phyloP scores from a whole-genome alignment of 1,140 invertebrate genomes.

The Amyelois transitella region DNA sequence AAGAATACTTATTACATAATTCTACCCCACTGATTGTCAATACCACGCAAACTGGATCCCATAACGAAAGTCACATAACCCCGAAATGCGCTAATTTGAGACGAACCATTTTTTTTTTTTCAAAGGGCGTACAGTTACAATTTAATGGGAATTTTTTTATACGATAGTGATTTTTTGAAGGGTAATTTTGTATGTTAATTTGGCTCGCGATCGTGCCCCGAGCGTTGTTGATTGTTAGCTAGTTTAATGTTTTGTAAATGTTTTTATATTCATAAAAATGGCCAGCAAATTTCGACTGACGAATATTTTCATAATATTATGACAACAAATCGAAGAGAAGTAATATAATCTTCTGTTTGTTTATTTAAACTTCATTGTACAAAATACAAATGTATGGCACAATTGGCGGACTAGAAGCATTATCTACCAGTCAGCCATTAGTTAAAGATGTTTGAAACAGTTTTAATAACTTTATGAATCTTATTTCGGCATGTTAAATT shows the following conservation, averaged over 20 bases:
- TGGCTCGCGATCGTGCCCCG: slow-evolving; percentile 9
- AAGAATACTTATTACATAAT: slow-evolving; percentile 44
- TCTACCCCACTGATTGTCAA: slow-evolving; percentile 35
- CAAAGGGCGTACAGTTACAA: slow-evolving; percentile 45
- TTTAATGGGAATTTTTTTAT: slow-evolving; percentile 48
- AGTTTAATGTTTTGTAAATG: background rate
- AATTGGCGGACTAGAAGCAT: too few relatives aligned
- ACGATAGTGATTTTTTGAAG: slow-evolving; percentile 21
- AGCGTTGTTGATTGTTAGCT: slow-evolving; percentile 1
- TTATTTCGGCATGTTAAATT: too few relatives aligned
- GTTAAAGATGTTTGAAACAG: too few relatives aligned
- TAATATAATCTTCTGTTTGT: too few relatives aligned
- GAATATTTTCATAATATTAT: too few relatives aligned
- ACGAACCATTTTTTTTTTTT: slow-evolving; percentile 34
- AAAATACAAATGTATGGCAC: too few relatives aligned
- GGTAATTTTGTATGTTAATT: slow-evolving; percentile 41
- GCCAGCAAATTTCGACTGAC: too few relatives aligned
- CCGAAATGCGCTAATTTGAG: slow-evolving; percentile 48
- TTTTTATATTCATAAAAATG: background rate
- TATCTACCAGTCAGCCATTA: too few relatives aligned
- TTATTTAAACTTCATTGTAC: too few relatives aligned
- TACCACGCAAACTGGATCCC: slow-evolving; percentile 33
- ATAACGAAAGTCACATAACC: slow-evolving; percentile 52
- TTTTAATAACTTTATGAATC: too few relatives aligned
- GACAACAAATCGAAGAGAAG: too few relatives aligned